Evolutionary conservation across 2,888 invertebrate genomes (phyloP), one percentile per base, ranked within the genome.

Genomic region (Drosophila borborema): DNA sequence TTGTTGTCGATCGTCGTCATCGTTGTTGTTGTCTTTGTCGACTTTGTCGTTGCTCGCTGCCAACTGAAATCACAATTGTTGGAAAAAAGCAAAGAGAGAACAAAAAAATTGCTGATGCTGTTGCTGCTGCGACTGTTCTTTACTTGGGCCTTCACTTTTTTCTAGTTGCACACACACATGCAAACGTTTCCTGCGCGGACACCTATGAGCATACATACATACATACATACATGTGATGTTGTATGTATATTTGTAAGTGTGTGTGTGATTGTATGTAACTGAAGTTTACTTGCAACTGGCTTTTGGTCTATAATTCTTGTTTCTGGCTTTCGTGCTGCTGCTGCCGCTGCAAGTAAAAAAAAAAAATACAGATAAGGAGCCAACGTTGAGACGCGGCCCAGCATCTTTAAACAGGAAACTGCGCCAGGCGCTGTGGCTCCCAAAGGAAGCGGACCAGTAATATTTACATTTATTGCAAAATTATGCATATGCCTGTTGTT

Each of bases 221-320:
- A 40, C 4, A 4, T 20, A 20, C 20, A 20, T 20, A 20, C 20
- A 20, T 20, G 2, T 20, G 20, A 20, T 20, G 20, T 2, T 7
- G 16, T 16, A 16, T 16, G 16, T 16, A 2, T 16, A 7, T 16
- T 0, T 36, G 28, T 31, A 5, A 2, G 18, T 20, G n/a, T 62
- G 36, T 62, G 45, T 70, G 2, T 40, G 20, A 45, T 4, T 60
- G 58, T 66, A 18, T 70, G 23, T 67, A 65, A 51, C 64, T 64
- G 53, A 53, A 61, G 72, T 64, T 77, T 69, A 68, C 61, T 78
- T 76, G 88, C 88, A 88, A 85, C 86, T 86, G 84, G 85, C 86
- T 88, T 83, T 86, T 86, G 85, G 85, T 86, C 85, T 86, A 86
- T 86, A 86, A 86, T 86, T 86, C 86, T 89, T 88, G 89, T 86